Conservation (phyloP, 2,888 invertebrate genomes). For the Ophion ventricosus region DNA sequence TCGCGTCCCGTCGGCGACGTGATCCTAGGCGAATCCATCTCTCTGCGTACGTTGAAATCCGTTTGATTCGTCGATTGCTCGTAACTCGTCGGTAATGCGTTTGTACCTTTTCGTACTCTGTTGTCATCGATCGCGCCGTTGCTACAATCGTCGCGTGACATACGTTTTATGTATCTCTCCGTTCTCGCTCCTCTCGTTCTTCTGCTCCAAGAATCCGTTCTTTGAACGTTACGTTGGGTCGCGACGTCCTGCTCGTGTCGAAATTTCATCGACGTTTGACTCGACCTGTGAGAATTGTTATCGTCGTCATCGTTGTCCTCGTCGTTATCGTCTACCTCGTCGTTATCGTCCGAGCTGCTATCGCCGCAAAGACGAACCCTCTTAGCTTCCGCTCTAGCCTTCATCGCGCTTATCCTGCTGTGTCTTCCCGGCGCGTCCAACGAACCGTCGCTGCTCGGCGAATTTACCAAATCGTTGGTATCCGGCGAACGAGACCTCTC, state of each 20-base stretch:
- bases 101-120: neutral
- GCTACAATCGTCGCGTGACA: slow-evolving; percentile 83
- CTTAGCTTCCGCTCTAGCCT: slow-evolving; percentile 88
- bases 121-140: slow-evolving; percentile 54
- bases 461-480: slow-evolving; percentile 71
- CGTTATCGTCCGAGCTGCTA: slow-evolving; percentile 90
- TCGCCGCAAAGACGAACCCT: slow-evolving; percentile 86
- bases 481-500: slow-evolving; percentile 23
- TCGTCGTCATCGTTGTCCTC: slow-evolving; percentile 91
- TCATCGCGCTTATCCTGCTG: slow-evolving; percentile 85
- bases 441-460: slow-evolving; percentile 82
- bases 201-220: slow-evolving; percentile 86
- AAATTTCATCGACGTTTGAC: slow-evolving; percentile 87
- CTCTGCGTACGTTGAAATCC: neutral
- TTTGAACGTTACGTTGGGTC: slow-evolving; percentile 84
- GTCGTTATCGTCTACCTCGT: slow-evolving; percentile 89
- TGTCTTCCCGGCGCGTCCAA: slow-evolving; percentile 82
- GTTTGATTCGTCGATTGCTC: slow-evolving; percentile 13
- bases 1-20: slow-evolving; percentile 1
- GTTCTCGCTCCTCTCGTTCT: slow-evolving; percentile 90
- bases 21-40: neutral
- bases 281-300: slow-evolving; percentile 86
- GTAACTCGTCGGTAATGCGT: neutral
- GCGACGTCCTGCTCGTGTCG: slow-evolving; percentile 88
- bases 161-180: slow-evolving; percentile 90